Evolutionary conservation across 2,888 invertebrate species (phyloP), one percentile per base, ranked within the genome.

Genomic region (Muscina levida): DNA sequence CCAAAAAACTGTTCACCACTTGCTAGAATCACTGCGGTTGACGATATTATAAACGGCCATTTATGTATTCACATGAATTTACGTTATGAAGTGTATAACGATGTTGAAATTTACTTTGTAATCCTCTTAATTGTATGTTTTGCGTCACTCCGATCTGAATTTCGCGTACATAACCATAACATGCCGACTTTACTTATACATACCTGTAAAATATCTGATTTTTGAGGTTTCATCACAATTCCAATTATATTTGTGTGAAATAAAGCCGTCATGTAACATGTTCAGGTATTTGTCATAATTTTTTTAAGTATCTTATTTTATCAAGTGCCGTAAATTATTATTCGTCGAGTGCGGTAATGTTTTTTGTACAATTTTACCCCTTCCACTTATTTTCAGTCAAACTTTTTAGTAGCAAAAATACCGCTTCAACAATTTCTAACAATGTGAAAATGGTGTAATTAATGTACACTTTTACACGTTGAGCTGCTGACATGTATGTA

Each of bases 241-340:
- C 19, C 37, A 11, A 19, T 17, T 37, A 59, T 2, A 59, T 39
- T 59, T 59, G 10, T 26, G 19, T 57, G 22, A 44, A 51, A 62
- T 37, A 51, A 75, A 75, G 31, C 70, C 37, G 19, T 53, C 51
- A 26, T 44, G 53, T 65, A 75, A 65, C 44, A 70, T 62, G 53
- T 48, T 62, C 53, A 15, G 70, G 75, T 70, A 68, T 65, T 62
- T 75, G 70, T 70, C 70, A 46, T 17, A 62, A 59, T 70, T 53
- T 19, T 62, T 44, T 26, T 62, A 70, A 75, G 70, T 62, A 68
- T 75, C 39, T 70, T 17, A 56, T 70, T 62, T 62, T 42, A 53
- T 44, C 62, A 70, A 15, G 31, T 75, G 70, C 70, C 62, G 70
- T 70, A 75, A 75, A 62, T 65, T 70, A 44, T 70, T 73, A 42